Evolutionary conservation across 2,888 invertebrate species (phyloP).

Genomic region (Scaptomyza reducta): DNA sequence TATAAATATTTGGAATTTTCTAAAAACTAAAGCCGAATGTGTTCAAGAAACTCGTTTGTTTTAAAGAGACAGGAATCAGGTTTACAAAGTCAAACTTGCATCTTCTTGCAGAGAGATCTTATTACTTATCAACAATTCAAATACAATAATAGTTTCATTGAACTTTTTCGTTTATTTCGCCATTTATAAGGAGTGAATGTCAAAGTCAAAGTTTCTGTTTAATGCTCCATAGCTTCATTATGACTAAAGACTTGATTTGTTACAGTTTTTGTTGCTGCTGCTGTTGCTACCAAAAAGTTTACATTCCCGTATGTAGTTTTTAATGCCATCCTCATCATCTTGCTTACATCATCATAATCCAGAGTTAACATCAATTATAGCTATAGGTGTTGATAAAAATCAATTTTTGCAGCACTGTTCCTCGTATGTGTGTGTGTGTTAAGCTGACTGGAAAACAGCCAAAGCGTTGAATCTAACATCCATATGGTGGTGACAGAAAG

Average conservation of each 20-base stretch:
- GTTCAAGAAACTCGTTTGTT: neutral
- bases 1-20: neutral
- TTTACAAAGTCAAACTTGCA: neutral
- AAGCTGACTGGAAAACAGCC: too few relatives aligned
- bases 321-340: slow-evolving; percentile 28
- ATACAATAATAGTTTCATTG: neutral
- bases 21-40: neutral
- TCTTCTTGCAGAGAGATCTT: neutral
- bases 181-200: slow-evolving; percentile 33
- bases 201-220: slow-evolving; percentile 21
- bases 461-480: slow-evolving; percentile 16
- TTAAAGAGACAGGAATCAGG: neutral
- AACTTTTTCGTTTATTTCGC: slow-evolving; percentile 46
- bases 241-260: slow-evolving; percentile 24
- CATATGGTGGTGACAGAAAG: slow-evolving; percentile 1
- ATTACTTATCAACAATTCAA: neutral
- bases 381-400: slow-evolving; percentile 46
- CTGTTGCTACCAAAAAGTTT: slow-evolving; percentile 21
- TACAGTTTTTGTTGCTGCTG: slow-evolving; percentile 4
- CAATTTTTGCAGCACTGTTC: slow-evolving; percentile 37
- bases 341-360: slow-evolving; percentile 18
- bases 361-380: slow-evolving; percentile 59
- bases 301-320: slow-evolving; percentile 6
- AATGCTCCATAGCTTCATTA: slow-evolving; percentile 20
- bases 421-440: slow-evolving; percentile 5